These are phyloP conservation scores for Pseudorectes ferrugineus DNA, from an alignment of 2,113 vertebrate genomes.

Conservation along the genomic window DNA sequence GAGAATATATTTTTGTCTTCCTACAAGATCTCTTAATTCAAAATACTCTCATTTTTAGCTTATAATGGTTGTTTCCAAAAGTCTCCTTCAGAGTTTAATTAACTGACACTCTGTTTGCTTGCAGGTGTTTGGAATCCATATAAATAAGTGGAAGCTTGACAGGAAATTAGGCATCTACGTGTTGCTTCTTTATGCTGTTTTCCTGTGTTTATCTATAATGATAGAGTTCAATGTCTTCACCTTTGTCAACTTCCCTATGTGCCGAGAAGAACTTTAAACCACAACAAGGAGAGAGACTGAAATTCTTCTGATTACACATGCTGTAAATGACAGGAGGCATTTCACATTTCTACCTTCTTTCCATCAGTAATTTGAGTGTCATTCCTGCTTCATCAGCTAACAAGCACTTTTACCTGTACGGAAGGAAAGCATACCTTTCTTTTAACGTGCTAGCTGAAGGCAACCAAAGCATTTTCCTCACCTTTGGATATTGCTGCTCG, in stretches of 20 bases:
- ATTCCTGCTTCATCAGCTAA: conserved; percentile 55
- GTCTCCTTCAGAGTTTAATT: background rate
- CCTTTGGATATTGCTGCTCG: conserved; percentile 33
- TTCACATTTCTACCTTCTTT: conserved; percentile 38
- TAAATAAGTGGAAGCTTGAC: conserved; percentile 94
- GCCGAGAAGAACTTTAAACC: conserved; percentile 81
- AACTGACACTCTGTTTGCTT: background rate
- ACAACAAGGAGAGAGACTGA: background rate
- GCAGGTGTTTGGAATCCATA: conserved; percentile 89
- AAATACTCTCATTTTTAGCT: background rate
- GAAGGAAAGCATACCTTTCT: conserved; percentile 46
- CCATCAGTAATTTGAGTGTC: conserved; percentile 34
- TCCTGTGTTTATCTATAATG: conserved; percentile 95
- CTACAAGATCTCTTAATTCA: background rate
- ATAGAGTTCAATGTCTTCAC: conserved; percentile 99
- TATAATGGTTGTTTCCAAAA: background rate
- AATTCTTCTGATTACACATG: background rate
- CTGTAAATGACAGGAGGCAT: conserved; percentile 34
- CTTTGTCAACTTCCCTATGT: conserved; percentile 98
- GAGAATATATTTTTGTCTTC: background rate
- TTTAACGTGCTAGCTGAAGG: conserved; percentile 21
- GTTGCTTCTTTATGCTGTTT: conserved; percentile 87
- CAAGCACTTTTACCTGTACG: conserved; percentile 35
- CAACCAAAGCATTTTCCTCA: conserved; percentile 47
- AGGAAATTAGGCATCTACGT: conserved; percentile 88